phyloP scores from a whole-genome alignment of 1,140 invertebrate genomes.

The Charaxes varanes region DNA sequence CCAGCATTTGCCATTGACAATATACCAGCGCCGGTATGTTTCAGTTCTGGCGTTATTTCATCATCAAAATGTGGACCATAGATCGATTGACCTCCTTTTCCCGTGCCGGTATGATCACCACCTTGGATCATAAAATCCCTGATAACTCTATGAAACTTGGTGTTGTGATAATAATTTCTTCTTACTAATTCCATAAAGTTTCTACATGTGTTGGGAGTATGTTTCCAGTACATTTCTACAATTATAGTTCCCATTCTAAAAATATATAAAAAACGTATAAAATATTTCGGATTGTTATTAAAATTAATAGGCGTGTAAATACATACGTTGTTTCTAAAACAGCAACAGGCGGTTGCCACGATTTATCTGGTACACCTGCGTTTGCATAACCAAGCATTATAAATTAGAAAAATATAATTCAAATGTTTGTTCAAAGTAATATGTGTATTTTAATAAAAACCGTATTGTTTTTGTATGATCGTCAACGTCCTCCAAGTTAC shows the following conservation, averaged over 20 bases:
- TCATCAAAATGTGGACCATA: slow-evolving; percentile 97
- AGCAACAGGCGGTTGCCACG: slow-evolving; percentile 90
- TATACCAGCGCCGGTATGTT: slow-evolving; percentile 90
- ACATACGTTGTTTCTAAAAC: slow-evolving; percentile 86
- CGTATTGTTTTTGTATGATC: no score
- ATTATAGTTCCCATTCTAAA: slow-evolving; percentile 94
- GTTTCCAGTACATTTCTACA: slow-evolving; percentile 98
- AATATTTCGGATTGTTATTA: no score
- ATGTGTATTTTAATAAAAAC: no score
- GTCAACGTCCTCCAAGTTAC: no score
- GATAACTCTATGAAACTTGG: slow-evolving; percentile 97
- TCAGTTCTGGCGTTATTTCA: slow-evolving; percentile 95
- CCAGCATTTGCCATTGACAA: slow-evolving; percentile 91
- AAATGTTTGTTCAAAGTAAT: no score
- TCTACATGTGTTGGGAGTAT: slow-evolving; percentile 94
- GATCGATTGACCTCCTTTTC: slow-evolving; percentile 96
- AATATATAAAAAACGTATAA: no score
- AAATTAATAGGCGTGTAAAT: no score
- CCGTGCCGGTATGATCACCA: slow-evolving; percentile 95
- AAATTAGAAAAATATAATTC: slow-evolving; percentile 4
- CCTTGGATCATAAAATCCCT: slow-evolving; percentile 98
- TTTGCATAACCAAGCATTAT: slow-evolving; percentile 54
- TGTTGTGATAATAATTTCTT: slow-evolving; percentile 96
- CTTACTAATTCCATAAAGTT: slow-evolving; percentile 96
- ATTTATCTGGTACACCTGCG: slow-evolving; percentile 86